Percentiles rank a stretch among this genome's conserved stretches.
These are phyloP conservation scores for Tipula vernalis DNA, from an alignment of 2,888 invertebrate species.

Conservation along the genomic window DNA sequence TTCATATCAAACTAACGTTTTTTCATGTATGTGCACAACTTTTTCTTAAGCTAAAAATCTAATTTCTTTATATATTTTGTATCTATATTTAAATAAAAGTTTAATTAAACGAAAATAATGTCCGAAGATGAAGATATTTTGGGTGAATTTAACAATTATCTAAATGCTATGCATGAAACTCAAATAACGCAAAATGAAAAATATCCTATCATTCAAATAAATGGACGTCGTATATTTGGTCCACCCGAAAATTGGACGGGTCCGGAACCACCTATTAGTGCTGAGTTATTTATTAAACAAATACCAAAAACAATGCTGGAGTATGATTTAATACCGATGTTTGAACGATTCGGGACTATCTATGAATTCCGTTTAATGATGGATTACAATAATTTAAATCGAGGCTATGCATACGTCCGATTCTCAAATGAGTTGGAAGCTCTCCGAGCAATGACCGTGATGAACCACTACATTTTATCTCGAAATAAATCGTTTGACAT, in stretches of 20 bases:
- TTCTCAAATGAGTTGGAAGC: constrained; percentile 25
- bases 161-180: not conserved
- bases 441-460: constrained; percentile 23
- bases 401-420: constrained; percentile 25
- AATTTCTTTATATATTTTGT: not conserved
- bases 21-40: not conserved
- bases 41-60: not conserved
- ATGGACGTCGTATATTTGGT: constrained; percentile 23
- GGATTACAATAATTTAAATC: constrained; percentile 24
- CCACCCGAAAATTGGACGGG: constrained; percentile 24
- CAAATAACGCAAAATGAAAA: not conserved
- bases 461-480: constrained; percentile 22
- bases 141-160: not conserved
- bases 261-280: constrained; percentile 22
- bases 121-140: not conserved
- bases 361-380: constrained; percentile 26
- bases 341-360: constrained; percentile 24
- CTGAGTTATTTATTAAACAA: constrained; percentile 24
- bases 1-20: not conserved
- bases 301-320: constrained; percentile 23
- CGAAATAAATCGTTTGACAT: constrained; percentile 22
- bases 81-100: not conserved
- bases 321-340: constrained; percentile 21
- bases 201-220: constrained; percentile 20
- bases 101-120: not conserved